Base-by-base conservation (phyloP, 2,113 vertebrate species). In the Narcine bancroftii region DNA sequence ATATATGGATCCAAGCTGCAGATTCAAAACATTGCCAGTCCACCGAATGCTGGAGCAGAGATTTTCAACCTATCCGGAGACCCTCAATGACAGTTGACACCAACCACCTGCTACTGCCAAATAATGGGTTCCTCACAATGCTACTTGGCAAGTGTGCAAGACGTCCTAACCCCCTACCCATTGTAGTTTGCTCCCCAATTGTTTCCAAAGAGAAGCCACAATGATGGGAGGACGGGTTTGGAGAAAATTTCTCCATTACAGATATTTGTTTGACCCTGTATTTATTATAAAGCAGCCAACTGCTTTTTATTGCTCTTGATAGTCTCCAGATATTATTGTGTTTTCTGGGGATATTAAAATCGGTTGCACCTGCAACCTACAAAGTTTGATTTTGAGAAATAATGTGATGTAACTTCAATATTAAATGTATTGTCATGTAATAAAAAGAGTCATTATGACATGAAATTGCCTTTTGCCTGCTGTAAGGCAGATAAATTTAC, bases 201-300 rank as follows among this genome's bases (percentile, higher is more conserved):
- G 26, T 50, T 89, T 63, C 65, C 56, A 24, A 39, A 66, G 39
- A 66, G 29, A 89, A 39, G 21, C 66, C 33, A 6, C 47, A 69
- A n/a, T n/a, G n/a, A n/a, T n/a, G n/a, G n/a, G n/a, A n/a, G n/a
- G n/a, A 15, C 9, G 56, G 29, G 45, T 19, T 24, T 13, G 45
- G 45, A 24, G 77, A 13, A 29, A 91, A 91, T 29, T 19, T 45
- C 63, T 47, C 24, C 39, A 47, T 9, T 87, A 65, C 69, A 71
- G 11, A 26, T 47, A 69, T 91, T 9, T 91, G 87, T 45, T 91
- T 42, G 60, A 69, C 60, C 36, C 39, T 45, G 36, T 66, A 69
- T 69, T 65, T 66, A 69, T 91, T 69, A 87, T 91, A 87, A 69
- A 69, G 39, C 63, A 71, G 26, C 89, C 26, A 36, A 91, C 36